Base-by-base conservation (phyloP, 1,140 invertebrate genomes). In the Drosophila simulans region DNA sequence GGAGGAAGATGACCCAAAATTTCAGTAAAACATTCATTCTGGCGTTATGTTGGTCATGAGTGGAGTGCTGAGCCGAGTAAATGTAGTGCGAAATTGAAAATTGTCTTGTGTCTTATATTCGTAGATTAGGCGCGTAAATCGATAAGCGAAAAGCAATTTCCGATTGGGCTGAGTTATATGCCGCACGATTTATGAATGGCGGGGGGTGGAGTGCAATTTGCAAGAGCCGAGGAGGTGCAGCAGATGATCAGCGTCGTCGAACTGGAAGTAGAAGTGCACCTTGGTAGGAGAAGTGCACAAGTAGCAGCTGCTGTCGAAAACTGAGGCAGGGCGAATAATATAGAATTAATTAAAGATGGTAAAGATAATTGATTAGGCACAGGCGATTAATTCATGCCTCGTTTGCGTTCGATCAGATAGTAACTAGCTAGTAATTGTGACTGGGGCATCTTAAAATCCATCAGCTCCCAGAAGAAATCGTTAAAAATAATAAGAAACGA, bases 261-360 rank as follows among this genome's bases (percentile, higher is more conserved):
- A 25, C 27, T 58, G 56, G 27, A 58, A 63, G 63, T 49, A 25
- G 57, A 66, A 51, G 45, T 39, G 42, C 63, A 37, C 10, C 49
- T 20, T 52, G 49, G 48, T 34, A 49, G 65, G 5, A 31, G 62
- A 15, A 31, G 7, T 31, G 53, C 31, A 35, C 37, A 8, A 52
- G 45, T 22, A 57, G 62, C 82, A 49, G 82, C 72, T 70, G 82
- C 81, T 85, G 77, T 64, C 70, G 76, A 77, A 82, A 89, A 79
- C 51, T 55, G 45, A 77, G 66, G 75, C 76, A 70, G 72, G 73
- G 66, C 73, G 84, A 91, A 91, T 85, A 91, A 88, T 91, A 91
- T 81, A 88, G 83, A 91, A 91, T 91, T 91, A 91, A 91, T 91
- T 91, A 91, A 91, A 91, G 90, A 91, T 91, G 59, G 80, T 85